A percentile compares a stretch with the other conserved stretches of the same genome.
phyloP scores from a whole-genome alignment of 2,888 invertebrate genomes.

The Scotopteryx bipunctaria region DNA sequence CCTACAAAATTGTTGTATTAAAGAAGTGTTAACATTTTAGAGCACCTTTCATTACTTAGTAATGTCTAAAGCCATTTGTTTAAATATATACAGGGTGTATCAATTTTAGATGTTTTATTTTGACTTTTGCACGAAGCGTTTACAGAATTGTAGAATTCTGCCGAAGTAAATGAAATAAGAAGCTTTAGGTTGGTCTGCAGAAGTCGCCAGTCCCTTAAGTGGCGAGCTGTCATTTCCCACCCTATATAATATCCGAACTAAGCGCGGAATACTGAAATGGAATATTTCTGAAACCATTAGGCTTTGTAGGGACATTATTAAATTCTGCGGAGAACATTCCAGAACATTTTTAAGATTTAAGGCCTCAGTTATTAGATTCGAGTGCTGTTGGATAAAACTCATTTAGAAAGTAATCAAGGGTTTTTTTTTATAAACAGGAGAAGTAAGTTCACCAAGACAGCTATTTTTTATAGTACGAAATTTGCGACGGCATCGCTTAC shows the following conservation, averaged over 20 bases:
- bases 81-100: not conserved
- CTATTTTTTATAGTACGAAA: too few species aligned
- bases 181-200: not conserved
- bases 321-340: constrained; percentile 31
- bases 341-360: constrained; percentile 25
- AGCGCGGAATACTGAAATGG: constrained; percentile 23
- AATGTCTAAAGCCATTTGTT: constrained; percentile 17
- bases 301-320: constrained; percentile 35
- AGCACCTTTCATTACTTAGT: constrained; percentile 1
- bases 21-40: too few species aligned
- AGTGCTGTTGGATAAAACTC: not conserved
- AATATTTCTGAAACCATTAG: constrained; percentile 37
- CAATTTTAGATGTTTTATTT: too few species aligned
- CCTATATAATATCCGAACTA: constrained; percentile 11
- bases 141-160: too few species aligned
- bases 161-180: not conserved
- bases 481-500: too few species aligned
- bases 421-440: not conserved
- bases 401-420: constrained; percentile 2
- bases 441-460: too few species aligned
- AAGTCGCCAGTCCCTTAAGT: not conserved
- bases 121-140: too few species aligned
- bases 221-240: not conserved
- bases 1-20: not conserved
- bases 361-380: constrained; percentile 15